Conservation (phyloP, 2,113 vertebrate genomes). For the Neodon shergylaensis region DNA sequence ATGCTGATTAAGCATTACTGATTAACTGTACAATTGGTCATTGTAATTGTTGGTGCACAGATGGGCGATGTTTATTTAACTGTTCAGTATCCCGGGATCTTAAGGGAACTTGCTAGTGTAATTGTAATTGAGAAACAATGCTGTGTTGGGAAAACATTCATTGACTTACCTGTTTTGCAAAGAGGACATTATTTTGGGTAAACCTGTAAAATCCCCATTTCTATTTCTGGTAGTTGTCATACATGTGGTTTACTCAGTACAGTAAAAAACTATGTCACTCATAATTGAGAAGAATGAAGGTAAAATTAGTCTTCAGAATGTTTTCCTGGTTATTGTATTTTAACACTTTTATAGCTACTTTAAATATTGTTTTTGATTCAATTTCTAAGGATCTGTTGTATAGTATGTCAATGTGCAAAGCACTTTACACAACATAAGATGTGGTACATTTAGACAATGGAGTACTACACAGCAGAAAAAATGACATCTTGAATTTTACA, state of each 20-base stretch:
- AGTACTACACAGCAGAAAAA: no score
- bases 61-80: constrained; percentile 74
- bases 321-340: constrained; percentile 11
- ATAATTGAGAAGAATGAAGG: background rate
- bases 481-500: no score
- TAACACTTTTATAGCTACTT: background rate
- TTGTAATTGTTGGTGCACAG: constrained; percentile 65
- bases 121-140: constrained; percentile 62
- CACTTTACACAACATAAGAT: background rate
- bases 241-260: fast-evolving
- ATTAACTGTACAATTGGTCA: constrained; percentile 73
- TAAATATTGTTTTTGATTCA: background rate
- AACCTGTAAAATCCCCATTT: constrained; percentile 18
- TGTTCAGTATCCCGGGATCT: constrained; percentile 73
- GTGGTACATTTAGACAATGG: no score
- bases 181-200: background rate
- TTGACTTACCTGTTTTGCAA: constrained; percentile 31
- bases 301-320: background rate
- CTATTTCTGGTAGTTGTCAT: background rate
- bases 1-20: constrained; percentile 68
- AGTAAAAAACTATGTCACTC: no score
- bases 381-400: background rate
- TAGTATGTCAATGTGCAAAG: background rate
- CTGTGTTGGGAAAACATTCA: constrained; percentile 52
- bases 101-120: constrained; percentile 49